These are phyloP conservation scores for Tragelaphus buxtoni DNA, from an alignment of 2,113 vertebrate species.

Conservation along the genomic window DNA sequence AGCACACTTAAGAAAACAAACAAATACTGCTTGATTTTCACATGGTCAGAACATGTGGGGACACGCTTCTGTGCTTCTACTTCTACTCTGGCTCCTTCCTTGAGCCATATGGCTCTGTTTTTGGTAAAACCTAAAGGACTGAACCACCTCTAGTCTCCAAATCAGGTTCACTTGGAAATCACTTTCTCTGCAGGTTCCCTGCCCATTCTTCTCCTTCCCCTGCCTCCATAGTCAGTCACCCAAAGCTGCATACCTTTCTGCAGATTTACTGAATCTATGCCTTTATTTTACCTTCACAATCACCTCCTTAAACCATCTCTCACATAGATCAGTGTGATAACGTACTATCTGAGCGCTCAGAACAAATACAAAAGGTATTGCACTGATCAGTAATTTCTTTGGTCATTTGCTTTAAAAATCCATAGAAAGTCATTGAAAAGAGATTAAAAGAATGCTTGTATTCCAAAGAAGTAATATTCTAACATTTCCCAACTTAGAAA, in stretches of 20 bases:
- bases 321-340: neutral
- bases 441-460: neutral
- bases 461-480: neutral
- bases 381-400: neutral
- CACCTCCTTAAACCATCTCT: neutral
- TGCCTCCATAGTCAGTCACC: neutral
- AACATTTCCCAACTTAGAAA: conserved; percentile 48
- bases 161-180: neutral
- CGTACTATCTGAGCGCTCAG: neutral
- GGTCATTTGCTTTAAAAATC: neutral
- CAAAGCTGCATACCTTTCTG: neutral
- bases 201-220: neutral
- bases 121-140: neutral
- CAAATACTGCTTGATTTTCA: neutral
- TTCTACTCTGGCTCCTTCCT: neutral
- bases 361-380: neutral
- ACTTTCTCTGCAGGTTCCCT: neutral
- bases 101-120: neutral
- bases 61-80: neutral
- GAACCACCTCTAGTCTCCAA: neutral
- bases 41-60: neutral
- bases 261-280: neutral
- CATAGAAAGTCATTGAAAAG: neutral
- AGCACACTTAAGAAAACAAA: neutral
- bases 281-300: neutral